Percentiles rank a stretch among this genome's conserved stretches.
phyloP scores from a whole-genome alignment of 2,113 vertebrate species.

The Nothobranchius kuhntae region DNA sequence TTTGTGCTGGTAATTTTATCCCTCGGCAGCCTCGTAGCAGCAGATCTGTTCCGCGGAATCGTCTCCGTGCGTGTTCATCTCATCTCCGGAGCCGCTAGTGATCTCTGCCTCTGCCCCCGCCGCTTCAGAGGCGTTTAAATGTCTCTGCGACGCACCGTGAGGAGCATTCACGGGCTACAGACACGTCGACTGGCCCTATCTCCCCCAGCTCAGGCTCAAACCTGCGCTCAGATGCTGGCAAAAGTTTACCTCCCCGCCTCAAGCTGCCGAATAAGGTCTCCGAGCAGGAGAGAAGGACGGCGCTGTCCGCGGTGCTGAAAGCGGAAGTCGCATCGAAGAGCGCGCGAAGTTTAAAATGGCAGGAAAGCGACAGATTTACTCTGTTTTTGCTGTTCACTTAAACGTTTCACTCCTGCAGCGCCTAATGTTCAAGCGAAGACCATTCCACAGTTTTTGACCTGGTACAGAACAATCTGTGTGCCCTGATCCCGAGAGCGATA shows the following conservation, averaged over 20 bases:
- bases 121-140: conserved; percentile 32
- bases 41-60: conserved; percentile 76
- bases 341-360: conserved; percentile 31
- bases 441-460: no score
- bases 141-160: conserved; percentile 65
- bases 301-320: conserved; percentile 75
- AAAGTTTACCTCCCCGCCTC: conserved; percentile 83
- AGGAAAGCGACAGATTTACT: no score
- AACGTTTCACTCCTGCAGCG: no score
- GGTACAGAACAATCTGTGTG: no score
- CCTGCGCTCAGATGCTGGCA: conserved; percentile 73
- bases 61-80: conserved; percentile 86
- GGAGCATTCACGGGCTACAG: conserved; percentile 56
- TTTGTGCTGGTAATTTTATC: conserved; percentile 15
- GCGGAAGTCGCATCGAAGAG: conserved; percentile 90
- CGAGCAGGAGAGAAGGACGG: conserved; percentile 71
- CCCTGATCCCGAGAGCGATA: no score
- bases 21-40: conserved; percentile 81
- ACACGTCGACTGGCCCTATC: conserved; percentile 34
- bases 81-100: conserved; percentile 44
- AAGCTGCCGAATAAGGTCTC: conserved; percentile 62
- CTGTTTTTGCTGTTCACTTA: no score
- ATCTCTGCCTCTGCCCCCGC: conserved; percentile 16
- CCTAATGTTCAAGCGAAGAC: no score
- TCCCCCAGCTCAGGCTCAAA: conserved; percentile 51